These are phyloP conservation scores for Anhinga anhinga DNA, from an alignment of 2,113 vertebrate genomes.

Conservation along the genomic window DNA sequence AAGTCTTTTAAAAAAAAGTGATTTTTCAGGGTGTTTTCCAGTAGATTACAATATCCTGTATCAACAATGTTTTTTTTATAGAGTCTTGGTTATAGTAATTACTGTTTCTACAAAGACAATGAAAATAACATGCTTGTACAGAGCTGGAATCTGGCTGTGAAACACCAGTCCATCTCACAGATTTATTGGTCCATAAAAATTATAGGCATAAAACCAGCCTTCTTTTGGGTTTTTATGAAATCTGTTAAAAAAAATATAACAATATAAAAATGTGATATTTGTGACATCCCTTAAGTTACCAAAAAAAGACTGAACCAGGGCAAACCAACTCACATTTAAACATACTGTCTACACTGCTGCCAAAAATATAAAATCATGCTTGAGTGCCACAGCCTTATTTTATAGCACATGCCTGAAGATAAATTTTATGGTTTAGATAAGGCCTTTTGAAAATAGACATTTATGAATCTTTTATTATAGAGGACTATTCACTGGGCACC, in stretches of 20 bases:
- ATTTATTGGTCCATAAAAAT: constrained; percentile 4
- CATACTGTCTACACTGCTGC: not conserved
- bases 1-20: not conserved
- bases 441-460: constrained; percentile 2
- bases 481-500: not conserved
- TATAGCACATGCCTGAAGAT: not conserved
- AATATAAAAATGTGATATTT: not conserved
- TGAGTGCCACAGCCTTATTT: not conserved
- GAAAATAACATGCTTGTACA: not conserved
- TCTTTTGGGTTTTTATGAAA: not conserved
- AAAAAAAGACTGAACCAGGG: not conserved
- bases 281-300: not conserved
- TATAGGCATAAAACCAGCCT: not conserved
- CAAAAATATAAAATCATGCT: constrained; percentile 1
- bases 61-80: not conserved
- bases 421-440: constrained; percentile 34
- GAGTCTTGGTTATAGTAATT: not conserved
- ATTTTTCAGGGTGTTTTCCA: not conserved
- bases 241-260: not conserved
- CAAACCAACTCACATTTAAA: not conserved
- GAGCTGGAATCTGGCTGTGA: not conserved
- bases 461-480: constrained; percentile 32
- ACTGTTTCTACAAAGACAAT: not conserved
- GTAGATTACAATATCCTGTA: not conserved
- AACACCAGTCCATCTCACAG: not conserved